Conservation (phyloP, 1,140 invertebrate genomes). For the Anagrus nilaparvatae region DNA sequence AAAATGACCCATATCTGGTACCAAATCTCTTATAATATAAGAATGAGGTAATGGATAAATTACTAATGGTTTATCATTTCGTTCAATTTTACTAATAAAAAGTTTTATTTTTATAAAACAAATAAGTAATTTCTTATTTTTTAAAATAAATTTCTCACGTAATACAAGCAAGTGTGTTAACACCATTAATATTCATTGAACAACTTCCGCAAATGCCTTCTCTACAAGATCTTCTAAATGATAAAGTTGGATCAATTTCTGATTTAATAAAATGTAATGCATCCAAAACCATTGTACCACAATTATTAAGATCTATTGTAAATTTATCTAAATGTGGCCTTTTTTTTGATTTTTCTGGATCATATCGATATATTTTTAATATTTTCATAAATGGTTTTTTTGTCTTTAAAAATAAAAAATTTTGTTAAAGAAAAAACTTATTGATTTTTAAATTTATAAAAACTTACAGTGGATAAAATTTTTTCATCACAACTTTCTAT, state of each 20-base stretch:
- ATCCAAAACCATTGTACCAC: conserved; percentile 80
- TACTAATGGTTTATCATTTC: conserved; percentile 48
- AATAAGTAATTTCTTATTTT: conserved; percentile 9
- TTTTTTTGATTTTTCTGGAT: conserved; percentile 73
- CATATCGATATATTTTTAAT: conserved; percentile 86
- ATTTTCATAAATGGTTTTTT: conserved; percentile 42
- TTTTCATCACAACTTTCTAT: too few relatives aligned
- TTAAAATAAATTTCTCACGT: conserved; percentile 41
- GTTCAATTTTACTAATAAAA: conserved; percentile 25
- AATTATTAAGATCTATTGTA: conserved; percentile 60
- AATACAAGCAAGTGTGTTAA: conserved; percentile 78
- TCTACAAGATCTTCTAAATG: conserved; percentile 73
- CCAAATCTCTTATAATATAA: conserved; percentile 84
- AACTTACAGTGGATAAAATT: too few relatives aligned
- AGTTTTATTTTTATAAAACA: conserved; percentile 3
- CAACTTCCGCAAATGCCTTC: conserved; percentile 90
- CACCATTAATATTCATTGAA: conserved; percentile 79
- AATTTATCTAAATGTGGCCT: conserved; percentile 66
- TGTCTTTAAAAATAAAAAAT: too few relatives aligned
- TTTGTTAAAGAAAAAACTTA: too few relatives aligned
- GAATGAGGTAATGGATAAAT: conserved; percentile 86
- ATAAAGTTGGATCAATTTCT: conserved; percentile 71
- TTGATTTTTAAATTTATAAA: too few relatives aligned
- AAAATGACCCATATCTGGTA: conserved; percentile 82
- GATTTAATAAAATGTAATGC: conserved; percentile 81